Conservation (phyloP, 1,140 invertebrate genomes). For the Lycorma delicatula region DNA sequence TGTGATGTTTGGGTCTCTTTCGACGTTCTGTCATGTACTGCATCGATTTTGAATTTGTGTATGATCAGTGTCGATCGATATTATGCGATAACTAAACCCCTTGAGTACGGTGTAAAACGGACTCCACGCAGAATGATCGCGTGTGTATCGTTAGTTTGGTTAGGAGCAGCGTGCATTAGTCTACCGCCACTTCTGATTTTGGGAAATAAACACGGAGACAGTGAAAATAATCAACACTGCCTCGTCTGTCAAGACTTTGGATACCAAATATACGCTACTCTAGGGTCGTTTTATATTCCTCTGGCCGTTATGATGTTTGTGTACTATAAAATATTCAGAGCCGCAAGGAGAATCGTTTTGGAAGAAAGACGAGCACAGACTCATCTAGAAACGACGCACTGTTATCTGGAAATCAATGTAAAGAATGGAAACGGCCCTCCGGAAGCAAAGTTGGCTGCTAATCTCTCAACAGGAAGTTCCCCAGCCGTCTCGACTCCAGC, state of each 20-base stretch:
- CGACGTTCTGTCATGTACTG: slow-evolving; percentile 73
- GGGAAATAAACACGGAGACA: slow-evolving; percentile 66
- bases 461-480: slow-evolving; percentile 29
- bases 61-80: slow-evolving; percentile 85
- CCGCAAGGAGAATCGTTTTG: slow-evolving; percentile 71
- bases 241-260: slow-evolving; percentile 77
- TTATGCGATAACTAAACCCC: slow-evolving; percentile 82
- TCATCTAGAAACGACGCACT: slow-evolving; percentile 65
- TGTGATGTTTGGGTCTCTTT: slow-evolving; percentile 83
- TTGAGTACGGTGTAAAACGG: slow-evolving; percentile 81
- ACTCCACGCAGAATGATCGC: slow-evolving; percentile 74
- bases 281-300: slow-evolving; percentile 85
- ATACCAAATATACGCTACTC: slow-evolving; percentile 77
- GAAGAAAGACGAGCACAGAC: slow-evolving; percentile 79
- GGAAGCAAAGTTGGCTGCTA: slow-evolving; percentile 46
- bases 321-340: slow-evolving; percentile 84
- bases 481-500: slow-evolving; percentile 36
- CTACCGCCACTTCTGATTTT: slow-evolving; percentile 78
- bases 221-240: slow-evolving; percentile 56
- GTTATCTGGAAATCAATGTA: slow-evolving; percentile 55
- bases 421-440: slow-evolving; percentile 57
- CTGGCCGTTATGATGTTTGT: slow-evolving; percentile 83
- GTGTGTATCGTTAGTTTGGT: slow-evolving; percentile 82
- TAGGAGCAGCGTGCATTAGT: slow-evolving; percentile 79
- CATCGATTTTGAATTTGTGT: slow-evolving; percentile 85